Evolutionary conservation across 2,888 invertebrate genomes (phyloP).

Genomic region (Lepas anatifera): DNA sequence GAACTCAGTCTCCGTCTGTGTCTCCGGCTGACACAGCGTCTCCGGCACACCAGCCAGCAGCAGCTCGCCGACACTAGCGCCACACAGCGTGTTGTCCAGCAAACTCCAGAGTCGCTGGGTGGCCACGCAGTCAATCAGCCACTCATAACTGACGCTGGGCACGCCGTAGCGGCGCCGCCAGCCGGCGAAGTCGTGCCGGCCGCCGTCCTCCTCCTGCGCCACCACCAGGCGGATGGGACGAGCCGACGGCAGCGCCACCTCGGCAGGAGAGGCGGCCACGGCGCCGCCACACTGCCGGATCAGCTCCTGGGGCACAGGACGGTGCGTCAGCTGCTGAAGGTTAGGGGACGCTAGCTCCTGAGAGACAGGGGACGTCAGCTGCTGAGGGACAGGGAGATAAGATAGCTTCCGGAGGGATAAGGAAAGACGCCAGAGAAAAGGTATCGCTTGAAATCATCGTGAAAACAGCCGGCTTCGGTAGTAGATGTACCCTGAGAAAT

Average conservation of each 20-base stretch:
- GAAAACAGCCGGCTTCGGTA: too few relatives aligned
- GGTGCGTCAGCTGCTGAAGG: too few relatives aligned
- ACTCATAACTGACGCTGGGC: neutral
- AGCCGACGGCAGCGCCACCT: neutral
- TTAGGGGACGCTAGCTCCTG: too few relatives aligned
- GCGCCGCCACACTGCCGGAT: neutral
- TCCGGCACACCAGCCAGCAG: neutral
- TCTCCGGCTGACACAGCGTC: neutral
- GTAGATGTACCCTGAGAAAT: too few relatives aligned
- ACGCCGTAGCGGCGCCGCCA: neutral
- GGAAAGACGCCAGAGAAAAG: too few relatives aligned
- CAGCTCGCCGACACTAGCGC: neutral
- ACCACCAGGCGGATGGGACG: neutral
- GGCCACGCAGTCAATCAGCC: slow-evolving; percentile 5
- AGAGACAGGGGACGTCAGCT: too few relatives aligned
- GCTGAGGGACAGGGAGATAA: too few relatives aligned
- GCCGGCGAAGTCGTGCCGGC: slow-evolving; percentile 8
- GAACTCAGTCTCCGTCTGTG: neutral
- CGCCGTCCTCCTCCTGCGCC: slow-evolving; percentile 1
- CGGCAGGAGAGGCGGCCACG: neutral
- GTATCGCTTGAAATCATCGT: too few relatives aligned
- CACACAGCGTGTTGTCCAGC: slow-evolving; percentile 3
- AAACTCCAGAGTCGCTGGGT: neutral
- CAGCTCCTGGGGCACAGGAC: neutral
- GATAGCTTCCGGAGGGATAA: too few relatives aligned